Evolutionary conservation across 2,113 vertebrate species (phyloP).

Genomic region (Sinocyclocheilus grahami): DNA sequence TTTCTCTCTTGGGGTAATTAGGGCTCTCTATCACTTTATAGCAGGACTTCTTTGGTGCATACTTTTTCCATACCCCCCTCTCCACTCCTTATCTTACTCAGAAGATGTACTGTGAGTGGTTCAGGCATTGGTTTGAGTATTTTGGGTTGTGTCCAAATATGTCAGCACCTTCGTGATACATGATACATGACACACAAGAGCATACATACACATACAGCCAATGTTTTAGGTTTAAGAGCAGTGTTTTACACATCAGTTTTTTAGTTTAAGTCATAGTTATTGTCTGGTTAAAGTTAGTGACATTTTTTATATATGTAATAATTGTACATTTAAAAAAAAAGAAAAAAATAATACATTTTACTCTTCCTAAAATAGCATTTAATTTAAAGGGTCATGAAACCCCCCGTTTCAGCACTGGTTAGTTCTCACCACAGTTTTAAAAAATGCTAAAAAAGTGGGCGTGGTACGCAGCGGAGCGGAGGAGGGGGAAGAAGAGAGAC

Average conservation of each 20-base stretch:
- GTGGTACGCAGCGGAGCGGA: no score
- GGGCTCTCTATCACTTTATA: conserved; percentile 10
- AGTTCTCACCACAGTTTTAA: no score
- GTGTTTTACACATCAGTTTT: background rate
- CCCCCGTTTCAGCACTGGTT: no score
- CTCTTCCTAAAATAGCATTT: background rate
- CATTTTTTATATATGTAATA: background rate
- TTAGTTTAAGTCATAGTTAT: background rate
- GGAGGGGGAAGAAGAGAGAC: no score
- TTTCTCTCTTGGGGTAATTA: background rate
- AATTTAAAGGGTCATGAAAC: no score
- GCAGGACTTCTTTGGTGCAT: background rate
- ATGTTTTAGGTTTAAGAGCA: background rate
- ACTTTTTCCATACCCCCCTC: background rate
- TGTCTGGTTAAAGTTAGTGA: background rate
- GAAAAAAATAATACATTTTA: background rate
- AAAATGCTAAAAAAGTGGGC: no score
- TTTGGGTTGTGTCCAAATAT: conserved; percentile 22
- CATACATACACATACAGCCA: background rate
- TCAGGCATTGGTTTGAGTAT: conserved; percentile 10
- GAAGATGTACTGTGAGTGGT: background rate
- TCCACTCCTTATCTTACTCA: background rate
- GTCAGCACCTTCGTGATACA: conserved; percentile 33
- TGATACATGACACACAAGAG: background rate
- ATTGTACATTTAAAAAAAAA: background rate